A percentile compares a stretch with the other conserved stretches of the same genome.
Evolutionary conservation across 2,113 vertebrate species (phyloP).

Genomic region (Apteryx owenii): DNA sequence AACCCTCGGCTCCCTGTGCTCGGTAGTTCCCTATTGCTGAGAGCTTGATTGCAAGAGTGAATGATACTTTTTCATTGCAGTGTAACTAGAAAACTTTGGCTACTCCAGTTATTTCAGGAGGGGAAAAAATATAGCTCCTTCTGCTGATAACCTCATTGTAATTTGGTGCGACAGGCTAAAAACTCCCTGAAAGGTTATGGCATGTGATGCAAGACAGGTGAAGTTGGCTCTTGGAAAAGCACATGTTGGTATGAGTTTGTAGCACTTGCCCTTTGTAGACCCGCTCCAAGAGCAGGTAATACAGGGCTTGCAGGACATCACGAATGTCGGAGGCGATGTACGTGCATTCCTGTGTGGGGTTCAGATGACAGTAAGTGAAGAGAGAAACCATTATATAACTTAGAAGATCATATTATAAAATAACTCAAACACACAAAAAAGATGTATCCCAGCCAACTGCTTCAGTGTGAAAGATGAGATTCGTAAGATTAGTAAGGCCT

Average conservation of each 20-base stretch:
- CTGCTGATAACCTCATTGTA: neutral
- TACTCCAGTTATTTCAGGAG: neutral
- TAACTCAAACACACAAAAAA: neutral
- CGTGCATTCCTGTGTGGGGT: neutral
- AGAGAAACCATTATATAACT: slow-evolving; percentile 47
- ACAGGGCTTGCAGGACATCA: neutral
- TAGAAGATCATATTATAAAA: slow-evolving; percentile 10
- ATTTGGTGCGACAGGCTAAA: neutral
- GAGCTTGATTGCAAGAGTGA: neutral
- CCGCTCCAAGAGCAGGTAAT: neutral
- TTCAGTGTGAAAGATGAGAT: slow-evolving; percentile 28
- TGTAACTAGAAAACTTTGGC: neutral
- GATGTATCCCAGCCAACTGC: neutral
- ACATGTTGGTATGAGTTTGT: fast-evolving
- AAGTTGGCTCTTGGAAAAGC: neutral
- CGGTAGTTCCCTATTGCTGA: neutral
- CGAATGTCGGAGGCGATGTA: neutral
- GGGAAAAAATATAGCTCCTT: neutral
- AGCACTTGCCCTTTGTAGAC: neutral
- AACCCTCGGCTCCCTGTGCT: neutral
- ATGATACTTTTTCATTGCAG: neutral
- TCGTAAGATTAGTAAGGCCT: neutral
- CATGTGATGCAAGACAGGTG: neutral
- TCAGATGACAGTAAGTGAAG: neutral
- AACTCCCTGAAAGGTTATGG: neutral